Conservation (phyloP, 2,113 vertebrate genomes). For the Hystrix cristata region DNA sequence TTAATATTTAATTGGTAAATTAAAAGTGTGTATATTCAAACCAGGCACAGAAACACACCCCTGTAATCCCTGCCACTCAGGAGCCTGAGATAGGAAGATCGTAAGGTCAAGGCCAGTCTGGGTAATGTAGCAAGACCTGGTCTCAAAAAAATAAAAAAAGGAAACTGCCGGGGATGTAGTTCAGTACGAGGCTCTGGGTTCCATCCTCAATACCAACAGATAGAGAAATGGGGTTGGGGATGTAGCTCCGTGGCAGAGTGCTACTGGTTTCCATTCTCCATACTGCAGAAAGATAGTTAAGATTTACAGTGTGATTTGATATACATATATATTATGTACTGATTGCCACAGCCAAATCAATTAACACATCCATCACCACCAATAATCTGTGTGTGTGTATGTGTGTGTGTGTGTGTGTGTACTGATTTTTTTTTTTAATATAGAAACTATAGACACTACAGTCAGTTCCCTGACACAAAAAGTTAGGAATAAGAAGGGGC, state of each 20-base stretch:
- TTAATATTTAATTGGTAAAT: background rate
- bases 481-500: constrained; percentile 36
- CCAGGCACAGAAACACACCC: background rate
- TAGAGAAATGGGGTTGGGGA: background rate
- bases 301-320: background rate
- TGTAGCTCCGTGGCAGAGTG: background rate
- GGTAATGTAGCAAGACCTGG: background rate
- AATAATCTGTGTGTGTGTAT: background rate
- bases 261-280: background rate
- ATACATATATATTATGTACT: background rate
- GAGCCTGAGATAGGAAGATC: background rate
- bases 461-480: background rate
- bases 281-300: background rate
- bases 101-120: background rate
- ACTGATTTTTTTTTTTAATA: too few relatives aligned
- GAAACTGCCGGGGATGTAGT: background rate
- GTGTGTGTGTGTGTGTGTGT: background rate
- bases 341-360: background rate
- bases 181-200: background rate
- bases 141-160: background rate
- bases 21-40: background rate
- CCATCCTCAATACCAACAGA: background rate
- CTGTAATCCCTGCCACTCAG: background rate
- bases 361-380: background rate
- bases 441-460: background rate